A percentile compares a stretch with the other conserved stretches of the same genome.
These are phyloP conservation scores for Drosophila setosimentum DNA, from an alignment of 2,888 invertebrate species.

Conservation along the genomic window DNA sequence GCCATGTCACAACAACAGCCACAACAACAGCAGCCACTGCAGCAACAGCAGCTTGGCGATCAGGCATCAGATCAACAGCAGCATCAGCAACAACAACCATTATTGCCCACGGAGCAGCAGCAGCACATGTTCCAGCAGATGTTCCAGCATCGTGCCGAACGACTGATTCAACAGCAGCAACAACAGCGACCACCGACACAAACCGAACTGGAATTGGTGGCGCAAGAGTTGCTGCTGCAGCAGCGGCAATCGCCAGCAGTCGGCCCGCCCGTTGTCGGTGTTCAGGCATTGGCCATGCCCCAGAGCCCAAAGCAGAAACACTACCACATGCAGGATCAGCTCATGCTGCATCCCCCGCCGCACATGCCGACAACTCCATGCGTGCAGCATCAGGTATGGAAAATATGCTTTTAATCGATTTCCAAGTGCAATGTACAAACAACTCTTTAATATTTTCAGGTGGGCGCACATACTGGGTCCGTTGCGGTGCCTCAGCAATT, in stretches of 20 bases:
- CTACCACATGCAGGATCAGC: constrained; percentile 75
- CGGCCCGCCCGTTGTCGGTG: constrained; percentile 58
- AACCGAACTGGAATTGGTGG: constrained; percentile 81
- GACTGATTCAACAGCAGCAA: constrained; percentile 72
- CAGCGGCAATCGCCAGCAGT: constrained; percentile 77
- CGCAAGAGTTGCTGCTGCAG: constrained; percentile 83
- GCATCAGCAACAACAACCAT: constrained; percentile 65
- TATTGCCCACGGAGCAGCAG: constrained; percentile 69
- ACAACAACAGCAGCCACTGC: constrained; percentile 69
- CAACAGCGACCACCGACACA: constrained; percentile 78
- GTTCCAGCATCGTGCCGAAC: constrained; percentile 79
- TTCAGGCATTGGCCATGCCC: constrained; percentile 67
- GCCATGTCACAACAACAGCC: constrained; percentile 67
- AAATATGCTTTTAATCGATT: background rate
- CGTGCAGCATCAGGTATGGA: constrained; percentile 76
- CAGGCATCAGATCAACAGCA: constrained; percentile 58
- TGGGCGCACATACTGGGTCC: constrained; percentile 87
- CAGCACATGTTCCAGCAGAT: constrained; percentile 63
- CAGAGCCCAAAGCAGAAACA: constrained; percentile 81
- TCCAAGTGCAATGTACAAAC: background rate
- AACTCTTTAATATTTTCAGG: constrained; percentile 79
- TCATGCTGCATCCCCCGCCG: constrained; percentile 74
- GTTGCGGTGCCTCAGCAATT: constrained; percentile 81
- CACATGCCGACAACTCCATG: constrained; percentile 83
- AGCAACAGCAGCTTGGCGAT: constrained; percentile 61